These are phyloP conservation scores for Eulemur coronatus DNA, from an alignment of 2,797 vertebrate genomes.

Conservation along the genomic window DNA sequence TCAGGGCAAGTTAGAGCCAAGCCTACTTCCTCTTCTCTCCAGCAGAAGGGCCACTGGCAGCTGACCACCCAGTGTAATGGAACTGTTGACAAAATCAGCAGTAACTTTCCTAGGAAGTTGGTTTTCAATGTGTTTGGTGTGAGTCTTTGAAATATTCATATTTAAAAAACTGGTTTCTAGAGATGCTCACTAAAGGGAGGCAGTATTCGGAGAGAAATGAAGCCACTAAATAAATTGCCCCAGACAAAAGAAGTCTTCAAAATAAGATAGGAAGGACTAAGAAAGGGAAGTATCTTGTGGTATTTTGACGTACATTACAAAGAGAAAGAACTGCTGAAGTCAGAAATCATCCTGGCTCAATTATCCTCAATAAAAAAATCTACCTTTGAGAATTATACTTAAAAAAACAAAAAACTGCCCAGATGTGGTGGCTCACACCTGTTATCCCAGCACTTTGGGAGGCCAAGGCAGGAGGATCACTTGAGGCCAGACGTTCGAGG, in stretches of 20 bases:
- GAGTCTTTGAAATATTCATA: not conserved
- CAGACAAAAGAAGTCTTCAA: not conserved
- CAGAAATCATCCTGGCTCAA: not conserved
- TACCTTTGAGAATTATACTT: not conserved
- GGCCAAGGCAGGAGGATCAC: not conserved
- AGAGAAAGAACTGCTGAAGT: not conserved
- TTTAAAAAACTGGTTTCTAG: not conserved
- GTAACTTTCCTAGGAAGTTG: not conserved
- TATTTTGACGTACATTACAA: not conserved
- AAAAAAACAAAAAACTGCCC: not conserved
- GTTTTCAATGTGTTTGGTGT: not conserved
- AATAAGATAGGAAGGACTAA: not conserved
- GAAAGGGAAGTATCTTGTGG: not conserved
- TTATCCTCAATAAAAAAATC: not conserved
- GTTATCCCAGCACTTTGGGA: not conserved
- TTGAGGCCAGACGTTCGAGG: not conserved
- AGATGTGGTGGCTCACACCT: not conserved
- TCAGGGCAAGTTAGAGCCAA: not conserved
- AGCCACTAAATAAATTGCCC: not conserved
- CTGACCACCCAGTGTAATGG: not conserved
- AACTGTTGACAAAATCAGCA: not conserved
- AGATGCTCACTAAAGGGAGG: not conserved
- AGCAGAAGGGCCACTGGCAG: not conserved
- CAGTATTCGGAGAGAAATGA: not conserved
- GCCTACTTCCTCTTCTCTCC: not conserved